A percentile compares a stretch with the other conserved stretches of the same genome.
Evolutionary conservation across 1,140 invertebrate genomes (phyloP).

Genomic region (Meloidogyne floridensis): DNA sequence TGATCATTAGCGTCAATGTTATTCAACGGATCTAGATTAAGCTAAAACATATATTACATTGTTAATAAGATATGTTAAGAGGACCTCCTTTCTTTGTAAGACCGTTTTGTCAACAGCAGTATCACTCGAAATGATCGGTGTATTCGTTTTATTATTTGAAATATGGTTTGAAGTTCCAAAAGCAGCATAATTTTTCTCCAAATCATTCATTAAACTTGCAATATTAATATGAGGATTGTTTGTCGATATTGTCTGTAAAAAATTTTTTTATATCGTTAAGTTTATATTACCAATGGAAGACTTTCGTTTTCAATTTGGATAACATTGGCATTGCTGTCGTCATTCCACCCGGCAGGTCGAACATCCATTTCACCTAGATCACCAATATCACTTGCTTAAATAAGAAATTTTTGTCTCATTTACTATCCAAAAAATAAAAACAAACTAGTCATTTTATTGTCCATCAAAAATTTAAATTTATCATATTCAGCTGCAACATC

Average conservation of each 20-base stretch:
- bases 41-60: not conserved
- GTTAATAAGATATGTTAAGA: not conserved
- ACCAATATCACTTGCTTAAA: constrained; percentile 26
- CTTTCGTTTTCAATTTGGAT: constrained; percentile 29
- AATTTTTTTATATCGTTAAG: too few relatives aligned
- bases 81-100: constrained; percentile 4
- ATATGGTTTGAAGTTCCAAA: not conserved
- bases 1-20: not conserved
- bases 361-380: constrained; percentile 28
- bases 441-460: constrained; percentile 39
- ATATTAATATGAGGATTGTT: constrained; percentile 44
- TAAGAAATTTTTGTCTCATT: not conserved
- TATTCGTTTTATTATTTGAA: not conserved
- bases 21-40: not conserved
- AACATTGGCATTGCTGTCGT: constrained; percentile 7
- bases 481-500: constrained; percentile 46
- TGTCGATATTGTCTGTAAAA: constrained; percentile 36
- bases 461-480: constrained; percentile 46
- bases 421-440: not conserved
- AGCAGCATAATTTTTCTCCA: constrained; percentile 36
- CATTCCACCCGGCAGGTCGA: constrained; percentile 32
- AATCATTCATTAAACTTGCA: constrained; percentile 36
- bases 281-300: constrained; percentile 31
- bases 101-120: too few relatives aligned
- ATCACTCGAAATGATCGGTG: not conserved